phyloP scores from a whole-genome alignment of 2,888 invertebrate species.

The Altica lythri region DNA sequence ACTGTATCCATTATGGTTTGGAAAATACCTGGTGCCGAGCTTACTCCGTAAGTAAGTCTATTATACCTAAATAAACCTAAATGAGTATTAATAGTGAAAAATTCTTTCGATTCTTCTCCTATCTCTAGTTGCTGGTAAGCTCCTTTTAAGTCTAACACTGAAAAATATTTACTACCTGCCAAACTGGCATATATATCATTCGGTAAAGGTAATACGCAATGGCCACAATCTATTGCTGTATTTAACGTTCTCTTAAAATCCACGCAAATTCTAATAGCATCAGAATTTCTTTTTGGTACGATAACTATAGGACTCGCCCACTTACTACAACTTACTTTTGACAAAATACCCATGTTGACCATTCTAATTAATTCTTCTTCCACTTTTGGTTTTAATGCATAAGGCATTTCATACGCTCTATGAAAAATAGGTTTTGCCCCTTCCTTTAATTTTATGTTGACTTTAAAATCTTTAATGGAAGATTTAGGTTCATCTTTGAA shows the following conservation, averaged over 20 bases:
- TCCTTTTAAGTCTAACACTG: slow-evolving; percentile 3
- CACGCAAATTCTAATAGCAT: slow-evolving; percentile 32
- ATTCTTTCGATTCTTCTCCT: slow-evolving; percentile 14
- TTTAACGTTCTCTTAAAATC: slow-evolving; percentile 46
- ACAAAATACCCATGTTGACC: slow-evolving; percentile 34
- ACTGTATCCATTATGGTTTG: slow-evolving; percentile 12
- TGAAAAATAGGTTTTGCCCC: slow-evolving; percentile 15
- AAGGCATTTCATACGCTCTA: slow-evolving; percentile 34
- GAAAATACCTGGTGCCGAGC: slow-evolving; percentile 19
- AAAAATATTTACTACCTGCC: slow-evolving; percentile 1
- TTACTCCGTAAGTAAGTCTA: slow-evolving; percentile 14
- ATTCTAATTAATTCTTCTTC: slow-evolving; percentile 35
- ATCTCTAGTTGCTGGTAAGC: slow-evolving; percentile 10
- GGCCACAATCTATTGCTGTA: slow-evolving; percentile 37
- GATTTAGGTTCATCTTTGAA: slow-evolving; percentile 11
- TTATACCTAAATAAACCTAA: slow-evolving; percentile 16
- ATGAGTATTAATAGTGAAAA: slow-evolving; percentile 17
- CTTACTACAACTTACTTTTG: slow-evolving; percentile 34
- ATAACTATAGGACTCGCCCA: slow-evolving; percentile 47
- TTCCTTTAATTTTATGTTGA: slow-evolving; percentile 18
- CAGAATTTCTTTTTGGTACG: slow-evolving; percentile 41
- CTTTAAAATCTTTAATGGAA: slow-evolving; percentile 17
- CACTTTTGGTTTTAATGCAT: slow-evolving; percentile 34
- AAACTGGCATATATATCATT: slow-evolving; percentile 42
- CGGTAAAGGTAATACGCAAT: slow-evolving; percentile 45